Conservation (phyloP, 2,113 vertebrate species). For the Chlamydotis undulata region DNA sequence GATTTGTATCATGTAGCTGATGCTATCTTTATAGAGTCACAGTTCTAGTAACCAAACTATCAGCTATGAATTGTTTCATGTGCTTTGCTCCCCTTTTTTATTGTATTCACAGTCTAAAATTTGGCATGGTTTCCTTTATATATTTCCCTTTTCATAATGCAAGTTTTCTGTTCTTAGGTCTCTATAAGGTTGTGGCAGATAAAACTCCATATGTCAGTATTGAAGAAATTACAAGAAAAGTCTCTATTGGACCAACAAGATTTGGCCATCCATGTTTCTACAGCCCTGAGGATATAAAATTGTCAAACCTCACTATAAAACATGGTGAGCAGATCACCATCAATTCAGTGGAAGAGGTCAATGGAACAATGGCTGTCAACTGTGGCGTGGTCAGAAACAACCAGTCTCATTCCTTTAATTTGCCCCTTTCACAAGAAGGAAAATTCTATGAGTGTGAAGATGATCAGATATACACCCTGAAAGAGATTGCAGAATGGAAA, state of each 20-base stretch:
- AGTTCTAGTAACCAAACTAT: neutral
- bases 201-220: slow-evolving; percentile 76
- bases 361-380: slow-evolving; percentile 57
- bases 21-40: neutral
- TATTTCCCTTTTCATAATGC: slow-evolving; percentile 7
- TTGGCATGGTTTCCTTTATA: neutral
- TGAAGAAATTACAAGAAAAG: slow-evolving; percentile 76
- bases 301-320: slow-evolving; percentile 65
- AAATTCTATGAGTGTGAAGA: slow-evolving; percentile 84
- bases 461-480: slow-evolving; percentile 83
- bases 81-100: neutral
- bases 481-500: slow-evolving; percentile 85
- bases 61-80: neutral
- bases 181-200: slow-evolving; percentile 82
- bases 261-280: slow-evolving; percentile 77
- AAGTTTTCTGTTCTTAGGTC: slow-evolving; percentile 72
- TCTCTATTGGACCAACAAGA: slow-evolving; percentile 73
- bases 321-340: slow-evolving; percentile 72
- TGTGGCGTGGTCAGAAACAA: slow-evolving; percentile 72
- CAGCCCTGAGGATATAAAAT: slow-evolving; percentile 64
- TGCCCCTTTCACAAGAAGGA: slow-evolving; percentile 78
- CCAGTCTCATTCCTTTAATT: slow-evolving; percentile 62
- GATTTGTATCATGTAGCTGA: neutral
- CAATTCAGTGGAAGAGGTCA: slow-evolving; percentile 64
- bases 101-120: neutral